A percentile compares a stretch with the other conserved stretches of the same genome.
Conservation (phyloP, 1,140 invertebrate species). For the Schlechtendalia chinensis region DNA sequence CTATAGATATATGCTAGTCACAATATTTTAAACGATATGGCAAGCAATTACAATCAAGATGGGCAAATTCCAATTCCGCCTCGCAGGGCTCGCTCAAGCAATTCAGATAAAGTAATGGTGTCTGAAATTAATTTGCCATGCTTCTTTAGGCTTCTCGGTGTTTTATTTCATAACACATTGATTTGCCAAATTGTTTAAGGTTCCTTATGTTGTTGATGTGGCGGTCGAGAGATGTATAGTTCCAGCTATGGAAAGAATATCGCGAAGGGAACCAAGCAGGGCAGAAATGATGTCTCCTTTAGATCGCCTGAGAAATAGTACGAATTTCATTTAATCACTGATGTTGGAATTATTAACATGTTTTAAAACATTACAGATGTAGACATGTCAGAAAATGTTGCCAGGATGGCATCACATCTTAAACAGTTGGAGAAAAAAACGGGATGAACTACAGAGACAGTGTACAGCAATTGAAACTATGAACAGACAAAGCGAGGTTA, state of each 20-base stretch:
- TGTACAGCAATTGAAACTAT: conserved; percentile 37
- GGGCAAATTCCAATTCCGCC: conserved; percentile 32
- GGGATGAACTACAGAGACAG: conserved; percentile 40
- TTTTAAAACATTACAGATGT: conserved; percentile 26
- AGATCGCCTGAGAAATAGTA: conserved; percentile 43
- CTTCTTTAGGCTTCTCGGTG: too few species aligned
- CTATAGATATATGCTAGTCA: background rate
- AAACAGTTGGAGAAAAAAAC: conserved; percentile 47
- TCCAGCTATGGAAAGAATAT: conserved; percentile 36
- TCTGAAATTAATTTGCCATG: background rate
- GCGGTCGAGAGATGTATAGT: conserved; percentile 28
- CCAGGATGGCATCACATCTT: conserved; percentile 41
- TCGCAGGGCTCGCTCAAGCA: conserved; percentile 34
- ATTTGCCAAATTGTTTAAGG: background rate
- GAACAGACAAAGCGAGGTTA: conserved; percentile 45
- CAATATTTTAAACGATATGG: conserved; percentile 3
- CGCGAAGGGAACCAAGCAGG: conserved; percentile 3
- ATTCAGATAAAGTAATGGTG: conserved; percentile 26
- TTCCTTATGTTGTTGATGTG: conserved; percentile 34
- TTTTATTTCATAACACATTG: background rate
- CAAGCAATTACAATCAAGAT: conserved; percentile 35
- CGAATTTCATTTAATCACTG: background rate
- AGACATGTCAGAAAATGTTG: conserved; percentile 46
- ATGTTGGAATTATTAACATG: background rate
- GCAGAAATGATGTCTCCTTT: conserved; percentile 28